phyloP scores from a whole-genome alignment of 2,797 vertebrate genomes.

The Mormyrus hasselquistii region DNA sequence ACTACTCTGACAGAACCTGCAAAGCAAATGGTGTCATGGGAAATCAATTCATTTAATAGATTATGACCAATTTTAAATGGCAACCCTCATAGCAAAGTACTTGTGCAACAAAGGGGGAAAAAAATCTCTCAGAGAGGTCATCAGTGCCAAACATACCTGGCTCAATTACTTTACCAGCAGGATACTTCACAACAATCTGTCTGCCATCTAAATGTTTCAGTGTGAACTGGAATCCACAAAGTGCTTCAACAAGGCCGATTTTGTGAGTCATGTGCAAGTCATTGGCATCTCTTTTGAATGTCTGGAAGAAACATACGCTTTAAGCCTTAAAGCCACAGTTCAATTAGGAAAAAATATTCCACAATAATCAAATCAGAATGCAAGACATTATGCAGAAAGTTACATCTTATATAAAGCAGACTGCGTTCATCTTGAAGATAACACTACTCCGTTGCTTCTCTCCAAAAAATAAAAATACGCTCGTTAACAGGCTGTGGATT shows the following conservation, averaged over 20 bases:
- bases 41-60: not conserved
- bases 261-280: conserved; percentile 93
- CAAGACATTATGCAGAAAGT: not conserved
- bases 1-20: conserved; percentile 84
- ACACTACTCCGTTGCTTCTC: not conserved
- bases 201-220: conserved; percentile 90
- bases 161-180: conserved; percentile 95
- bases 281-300: conserved; percentile 85
- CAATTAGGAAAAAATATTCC: not conserved
- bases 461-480: not conserved
- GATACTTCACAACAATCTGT: conserved; percentile 93
- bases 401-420: not conserved
- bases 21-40: not conserved
- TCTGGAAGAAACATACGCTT: conserved; percentile 49
- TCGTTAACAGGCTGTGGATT: not conserved
- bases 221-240: conserved; percentile 95
- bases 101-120: not conserved
- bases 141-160: conserved; percentile 66
- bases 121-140: not conserved
- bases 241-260: conserved; percentile 92
- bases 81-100: not conserved
- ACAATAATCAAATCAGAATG: not conserved
- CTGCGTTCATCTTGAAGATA: not conserved
- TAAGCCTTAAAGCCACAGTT: not conserved
- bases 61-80: not conserved